Evolutionary conservation across 2,113 vertebrate species (phyloP), one percentile per base, ranked within the genome.

Genomic region (Ceyx cyanopectus): DNA sequence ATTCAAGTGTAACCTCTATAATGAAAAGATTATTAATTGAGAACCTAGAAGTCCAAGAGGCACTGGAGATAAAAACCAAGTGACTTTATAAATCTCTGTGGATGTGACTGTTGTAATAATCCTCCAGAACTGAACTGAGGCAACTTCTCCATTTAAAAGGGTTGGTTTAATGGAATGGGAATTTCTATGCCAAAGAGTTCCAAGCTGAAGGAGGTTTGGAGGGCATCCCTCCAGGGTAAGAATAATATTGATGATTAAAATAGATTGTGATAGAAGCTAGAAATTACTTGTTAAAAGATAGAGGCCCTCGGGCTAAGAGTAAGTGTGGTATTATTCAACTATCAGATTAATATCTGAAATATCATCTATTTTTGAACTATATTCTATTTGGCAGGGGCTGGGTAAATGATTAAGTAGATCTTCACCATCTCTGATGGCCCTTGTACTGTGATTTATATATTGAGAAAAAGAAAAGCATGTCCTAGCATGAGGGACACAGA

Each of bases 221-320:
- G 89, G 96, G 80, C 83, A 92, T n/a, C 10, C 15, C 80, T 92
- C 41, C 30, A 73, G 66, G 50, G 41, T 54, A 93, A 95, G 54
- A 93, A 92, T 89, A 96, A 95, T 90, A 90, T 54, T 92, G 70
- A 87, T 90, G 81, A 93, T 87, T 90, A 90, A 94, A 93, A 94
- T 73, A 76, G 74, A 94, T 87, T 87, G 37, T 54, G n/a, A 65
- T 37, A 86, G 66, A 90, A 89, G 27, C 34, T 81, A 88, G 43
- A 88, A 94, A 92, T 92, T 88, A 58, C 58, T 89, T 90, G 46
- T 23, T 87, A 81, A 85, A 95, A 90, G 60, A 67, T 78, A 85
- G 22, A 65, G 82, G 14, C 80, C 88, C 62, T 81, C 89, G 41
- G 69, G 81, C 90, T 92, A 92, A 87, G 70, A 82, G 32, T 45